These are phyloP conservation scores for Atethmia centrago DNA, from an alignment of 2,888 invertebrate species.

Conservation along the genomic window DNA sequence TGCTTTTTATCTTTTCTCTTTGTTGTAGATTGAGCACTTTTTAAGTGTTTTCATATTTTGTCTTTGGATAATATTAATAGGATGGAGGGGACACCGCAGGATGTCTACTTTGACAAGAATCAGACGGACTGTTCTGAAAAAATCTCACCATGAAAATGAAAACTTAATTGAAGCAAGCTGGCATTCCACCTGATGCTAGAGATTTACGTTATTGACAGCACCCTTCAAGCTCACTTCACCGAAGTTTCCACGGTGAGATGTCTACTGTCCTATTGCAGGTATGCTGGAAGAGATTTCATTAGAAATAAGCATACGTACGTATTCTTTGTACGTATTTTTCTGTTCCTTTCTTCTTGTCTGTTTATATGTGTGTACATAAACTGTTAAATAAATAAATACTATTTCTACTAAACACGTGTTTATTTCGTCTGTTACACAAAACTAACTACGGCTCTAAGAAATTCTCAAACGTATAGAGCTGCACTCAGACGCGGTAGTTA, in stretches of 20 bases:
- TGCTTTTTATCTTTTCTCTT: conserved; percentile 33
- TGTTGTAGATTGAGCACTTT: conserved; percentile 15
- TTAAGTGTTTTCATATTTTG: conserved; percentile 16
- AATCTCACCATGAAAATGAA: not conserved
- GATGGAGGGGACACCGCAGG: not conserved
- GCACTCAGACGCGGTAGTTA: conserved; percentile 15
- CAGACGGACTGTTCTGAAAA: not conserved
- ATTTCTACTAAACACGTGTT: not conserved
- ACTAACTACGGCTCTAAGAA: conserved; percentile 7
- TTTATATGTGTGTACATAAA: too few relatives aligned
- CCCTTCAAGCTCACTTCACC: not conserved
- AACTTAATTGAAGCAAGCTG: not conserved
- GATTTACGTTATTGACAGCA: not conserved
- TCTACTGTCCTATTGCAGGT: too few relatives aligned
- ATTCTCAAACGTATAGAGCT: conserved; percentile 1
- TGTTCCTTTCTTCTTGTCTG: too few relatives aligned
- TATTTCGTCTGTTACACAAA: not conserved
- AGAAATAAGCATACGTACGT: too few relatives aligned
- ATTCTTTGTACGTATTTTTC: too few relatives aligned
- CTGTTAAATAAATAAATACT: not conserved
- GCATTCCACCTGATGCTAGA: not conserved
- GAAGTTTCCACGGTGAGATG: not conserved
- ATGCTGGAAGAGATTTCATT: too few relatives aligned
- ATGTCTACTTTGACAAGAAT: not conserved
- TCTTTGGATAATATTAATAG: not conserved